phyloP scores from a whole-genome alignment of 2,113 vertebrate genomes.

The Eclectus roratus region DNA sequence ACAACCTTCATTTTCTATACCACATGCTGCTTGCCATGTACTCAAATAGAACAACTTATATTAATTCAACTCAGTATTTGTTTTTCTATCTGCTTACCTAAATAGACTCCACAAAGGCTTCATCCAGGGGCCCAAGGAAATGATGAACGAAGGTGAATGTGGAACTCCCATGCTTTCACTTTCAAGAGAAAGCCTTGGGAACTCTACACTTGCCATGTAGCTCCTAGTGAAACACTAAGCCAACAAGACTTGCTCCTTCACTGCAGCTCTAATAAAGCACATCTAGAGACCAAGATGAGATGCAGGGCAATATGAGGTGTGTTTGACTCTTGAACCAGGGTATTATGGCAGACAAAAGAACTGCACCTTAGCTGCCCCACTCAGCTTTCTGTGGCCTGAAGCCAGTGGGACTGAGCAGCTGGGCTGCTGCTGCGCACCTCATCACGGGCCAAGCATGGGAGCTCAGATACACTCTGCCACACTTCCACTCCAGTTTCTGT shows the following conservation, averaged over 20 bases:
- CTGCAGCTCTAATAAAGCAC: not conserved
- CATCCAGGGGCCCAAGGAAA: not conserved
- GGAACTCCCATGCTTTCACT: not conserved
- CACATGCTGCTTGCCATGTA: accelerated
- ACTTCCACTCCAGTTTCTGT: not conserved
- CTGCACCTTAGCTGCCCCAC: not conserved
- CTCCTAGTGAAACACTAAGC: not conserved
- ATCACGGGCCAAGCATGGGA: not conserved
- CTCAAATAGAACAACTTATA: not conserved
- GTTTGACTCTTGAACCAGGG: not conserved
- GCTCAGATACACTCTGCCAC: no score
- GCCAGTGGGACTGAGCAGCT: not conserved
- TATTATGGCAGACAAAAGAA: not conserved
- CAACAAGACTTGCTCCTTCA: not conserved
- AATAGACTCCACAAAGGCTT: not conserved
- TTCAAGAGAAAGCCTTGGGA: not conserved
- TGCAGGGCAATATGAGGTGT: accelerated
- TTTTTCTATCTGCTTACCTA: not conserved
- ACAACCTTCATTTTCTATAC: not conserved
- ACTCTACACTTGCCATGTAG: not conserved
- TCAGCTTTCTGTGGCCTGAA: not conserved
- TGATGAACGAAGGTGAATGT: not conserved
- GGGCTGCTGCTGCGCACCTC: not conserved
- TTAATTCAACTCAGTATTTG: not conserved
- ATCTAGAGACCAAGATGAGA: not conserved